These are phyloP conservation scores for Alosa alosa DNA, from an alignment of 2,113 vertebrate species.

Conservation along the genomic window DNA sequence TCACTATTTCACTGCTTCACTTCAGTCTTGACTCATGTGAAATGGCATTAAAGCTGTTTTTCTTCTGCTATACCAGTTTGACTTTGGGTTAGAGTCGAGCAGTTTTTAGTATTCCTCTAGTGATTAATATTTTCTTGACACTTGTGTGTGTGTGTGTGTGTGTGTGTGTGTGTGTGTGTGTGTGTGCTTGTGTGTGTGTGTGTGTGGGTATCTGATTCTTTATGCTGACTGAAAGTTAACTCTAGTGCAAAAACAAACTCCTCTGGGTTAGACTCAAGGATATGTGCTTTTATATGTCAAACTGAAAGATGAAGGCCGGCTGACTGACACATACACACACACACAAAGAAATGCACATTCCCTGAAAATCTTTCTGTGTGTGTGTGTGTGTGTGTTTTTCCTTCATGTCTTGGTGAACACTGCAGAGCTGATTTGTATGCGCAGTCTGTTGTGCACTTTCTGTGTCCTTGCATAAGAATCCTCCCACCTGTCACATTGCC, in stretches of 20 bases:
- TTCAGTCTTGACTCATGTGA: neutral
- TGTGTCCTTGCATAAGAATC: neutral
- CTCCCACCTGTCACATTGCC: neutral
- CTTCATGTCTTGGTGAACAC: too few species aligned
- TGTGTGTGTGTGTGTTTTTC: too few species aligned
- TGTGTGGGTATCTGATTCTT: neutral
- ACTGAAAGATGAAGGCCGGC: neutral
- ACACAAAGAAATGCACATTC: neutral
- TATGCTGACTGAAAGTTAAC: neutral
- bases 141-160: neutral
- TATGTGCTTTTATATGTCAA: neutral
- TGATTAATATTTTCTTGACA: neutral
- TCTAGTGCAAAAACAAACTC: neutral
- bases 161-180: too few species aligned
- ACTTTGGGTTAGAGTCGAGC: neutral
- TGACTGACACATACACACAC: neutral
- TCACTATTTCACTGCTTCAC: too few species aligned
- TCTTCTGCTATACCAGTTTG: neutral
- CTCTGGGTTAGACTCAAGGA: neutral
- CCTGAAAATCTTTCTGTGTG: too few species aligned
- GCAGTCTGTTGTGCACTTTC: neutral
- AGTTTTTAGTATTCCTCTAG: neutral
- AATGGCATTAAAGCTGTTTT: neutral
- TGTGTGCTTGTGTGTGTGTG: too few species aligned
- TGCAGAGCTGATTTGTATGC: neutral